phyloP scores from a whole-genome alignment of 2,113 vertebrate genomes.

The Physeter macrocephalus region DNA sequence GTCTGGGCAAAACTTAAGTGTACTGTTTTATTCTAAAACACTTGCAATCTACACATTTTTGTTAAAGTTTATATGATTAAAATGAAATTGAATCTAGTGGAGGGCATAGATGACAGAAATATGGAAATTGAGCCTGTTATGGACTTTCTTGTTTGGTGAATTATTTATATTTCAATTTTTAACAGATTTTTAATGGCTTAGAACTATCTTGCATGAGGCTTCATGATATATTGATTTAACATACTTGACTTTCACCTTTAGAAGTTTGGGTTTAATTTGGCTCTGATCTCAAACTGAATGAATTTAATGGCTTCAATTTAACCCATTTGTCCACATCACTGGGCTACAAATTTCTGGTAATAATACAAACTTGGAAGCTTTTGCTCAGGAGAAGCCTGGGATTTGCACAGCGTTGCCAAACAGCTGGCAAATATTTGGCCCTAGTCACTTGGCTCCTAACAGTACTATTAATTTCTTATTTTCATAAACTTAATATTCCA shows the following conservation, averaged over 20 bases:
- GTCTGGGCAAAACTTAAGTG: not conserved
- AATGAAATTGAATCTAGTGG: conserved; percentile 9
- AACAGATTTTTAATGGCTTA: conserved; percentile 46
- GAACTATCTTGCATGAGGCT: conserved; percentile 47
- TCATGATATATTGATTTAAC: conserved; percentile 55
- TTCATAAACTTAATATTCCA: conserved; percentile 24
- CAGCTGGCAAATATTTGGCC: conserved; percentile 13
- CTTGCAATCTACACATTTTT: not conserved
- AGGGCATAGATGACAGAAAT: not conserved
- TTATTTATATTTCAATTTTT: conserved; percentile 76
- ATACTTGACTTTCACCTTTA: conserved; percentile 45
- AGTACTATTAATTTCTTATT: conserved; percentile 33
- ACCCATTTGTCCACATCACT: conserved; percentile 55
- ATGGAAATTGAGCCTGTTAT: conserved; percentile 58
- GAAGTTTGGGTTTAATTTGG: conserved; percentile 46
- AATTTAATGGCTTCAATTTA: conserved; percentile 62
- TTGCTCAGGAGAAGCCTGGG: not conserved
- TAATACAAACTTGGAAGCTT: not conserved
- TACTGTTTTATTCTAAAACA: not conserved
- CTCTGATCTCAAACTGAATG: conserved; percentile 57
- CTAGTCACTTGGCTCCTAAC: conserved; percentile 7
- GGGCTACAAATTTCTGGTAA: conserved; percentile 52
- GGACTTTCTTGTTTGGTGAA: conserved; percentile 68
- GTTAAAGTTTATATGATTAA: not conserved
- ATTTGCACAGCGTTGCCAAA: not conserved